Base-by-base conservation (phyloP, 64 coral and sea anemone genomes). In the Dendronephthya gigantea region DNA sequence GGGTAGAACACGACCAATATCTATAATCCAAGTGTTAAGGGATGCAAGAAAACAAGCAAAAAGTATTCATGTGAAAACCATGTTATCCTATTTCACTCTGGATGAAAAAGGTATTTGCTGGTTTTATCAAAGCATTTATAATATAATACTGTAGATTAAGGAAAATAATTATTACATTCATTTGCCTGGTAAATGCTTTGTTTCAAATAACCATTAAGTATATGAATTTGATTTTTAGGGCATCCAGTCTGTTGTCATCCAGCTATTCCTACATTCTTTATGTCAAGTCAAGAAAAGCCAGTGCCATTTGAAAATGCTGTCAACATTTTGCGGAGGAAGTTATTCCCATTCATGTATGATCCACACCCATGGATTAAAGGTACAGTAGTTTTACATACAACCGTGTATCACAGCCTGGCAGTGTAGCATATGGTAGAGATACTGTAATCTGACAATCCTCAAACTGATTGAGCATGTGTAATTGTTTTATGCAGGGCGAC, bases 311-410 rank as follows among this genome's bases (percentile, higher is more conserved):
- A n/a, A 70, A n/a, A 70, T 70, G 66, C 66, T 70, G 23, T 70
- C 66, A 9, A n/a, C 8, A 70, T 70, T 9, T 70, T 70, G 23
- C 8, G 66, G 23, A 70, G 66, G 23, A 70, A 70, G 23, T 70
- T 70, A n/a, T 70, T 70, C 23, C 66, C 66, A 70, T 70, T 70
- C 66, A 70, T 70, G 66, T n/a, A 70, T 70, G 66, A 70, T 70
- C 66, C 66, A 31, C 66, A 70, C 66, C 66, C 66, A 70, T 70
- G 66, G 66, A n/a, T 70, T 9, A n/a, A 70, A 70, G 66, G 66
- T 70, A n/a, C n/a, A n/a, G n/a, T n/a, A n/a, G n/a, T n/a, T n/a
- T n/a, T n/a, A n/a, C n/a, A n/a, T n/a, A n/a, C n/a, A n/a, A n/a
- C n/a, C n/a, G n/a, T n/a, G n/a, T n/a, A n/a, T n/a, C n/a, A n/a